phyloP scores from a whole-genome alignment of 1,140 invertebrate species.

The Lineus longissimus region DNA sequence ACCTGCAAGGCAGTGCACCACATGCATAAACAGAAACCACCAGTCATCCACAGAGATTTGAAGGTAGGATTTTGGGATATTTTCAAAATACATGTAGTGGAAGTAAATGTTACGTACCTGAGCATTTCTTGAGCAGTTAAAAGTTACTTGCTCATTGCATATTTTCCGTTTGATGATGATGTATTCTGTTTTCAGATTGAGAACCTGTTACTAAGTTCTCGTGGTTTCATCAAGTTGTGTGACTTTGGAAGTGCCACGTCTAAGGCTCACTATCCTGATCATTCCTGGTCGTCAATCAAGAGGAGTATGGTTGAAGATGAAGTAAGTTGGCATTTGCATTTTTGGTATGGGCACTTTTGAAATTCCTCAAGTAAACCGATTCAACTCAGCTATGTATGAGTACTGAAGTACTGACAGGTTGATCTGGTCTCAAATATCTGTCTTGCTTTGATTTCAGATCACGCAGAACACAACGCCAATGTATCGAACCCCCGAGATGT shows the following conservation, averaged over 20 bases:
- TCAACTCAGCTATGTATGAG: too few species aligned
- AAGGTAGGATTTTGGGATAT: slow-evolving; percentile 32
- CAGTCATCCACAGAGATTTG: slow-evolving; percentile 89
- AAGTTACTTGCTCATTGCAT: too few species aligned
- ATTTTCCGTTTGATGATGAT: too few species aligned
- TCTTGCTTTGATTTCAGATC: slow-evolving; percentile 57
- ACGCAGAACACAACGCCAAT: slow-evolving; percentile 64
- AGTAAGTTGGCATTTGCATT: slow-evolving; percentile 60
- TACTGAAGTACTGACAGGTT: too few species aligned
- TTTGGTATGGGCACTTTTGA: too few species aligned
- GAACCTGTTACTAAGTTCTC: slow-evolving; percentile 71
- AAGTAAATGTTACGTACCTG: too few species aligned
- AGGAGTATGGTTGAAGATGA: slow-evolving; percentile 91
- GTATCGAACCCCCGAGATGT: slow-evolving; percentile 85
- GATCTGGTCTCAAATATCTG: too few species aligned
- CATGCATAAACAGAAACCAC: slow-evolving; percentile 85
- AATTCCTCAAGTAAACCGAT: too few species aligned
- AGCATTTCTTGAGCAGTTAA: too few species aligned
- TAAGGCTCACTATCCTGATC: slow-evolving; percentile 76
- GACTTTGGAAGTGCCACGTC: slow-evolving; percentile 97
- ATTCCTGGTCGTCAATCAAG: slow-evolving; percentile 87
- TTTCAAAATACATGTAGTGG: not conserved
- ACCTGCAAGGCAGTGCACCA: slow-evolving; percentile 83
- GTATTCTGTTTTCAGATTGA: slow-evolving; percentile 56
- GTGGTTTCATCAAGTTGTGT: slow-evolving; percentile 90